phyloP scores from a whole-genome alignment of 2,797 vertebrate species.

The Sandelia bainsii region DNA sequence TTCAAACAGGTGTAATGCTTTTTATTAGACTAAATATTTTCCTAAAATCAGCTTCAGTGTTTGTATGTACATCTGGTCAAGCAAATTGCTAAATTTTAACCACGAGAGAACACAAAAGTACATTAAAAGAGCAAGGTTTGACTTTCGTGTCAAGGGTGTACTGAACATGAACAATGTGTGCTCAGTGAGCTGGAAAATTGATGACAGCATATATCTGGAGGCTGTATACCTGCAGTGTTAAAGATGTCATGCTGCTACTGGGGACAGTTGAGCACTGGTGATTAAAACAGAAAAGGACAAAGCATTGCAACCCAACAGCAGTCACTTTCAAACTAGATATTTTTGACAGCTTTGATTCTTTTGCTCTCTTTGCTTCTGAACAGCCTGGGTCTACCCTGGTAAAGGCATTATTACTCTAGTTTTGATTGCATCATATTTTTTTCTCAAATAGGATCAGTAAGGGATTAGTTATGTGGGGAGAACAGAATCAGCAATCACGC shows the following conservation, averaged over 20 bases:
- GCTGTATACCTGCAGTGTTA: constrained; percentile 69
- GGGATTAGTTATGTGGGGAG: constrained; percentile 73
- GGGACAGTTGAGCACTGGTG: constrained; percentile 58
- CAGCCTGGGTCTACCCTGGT: constrained; percentile 52
- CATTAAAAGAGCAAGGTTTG: constrained; percentile 46
- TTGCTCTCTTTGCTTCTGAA: constrained; percentile 48
- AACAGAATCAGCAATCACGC: constrained; percentile 77
- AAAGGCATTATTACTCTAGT: constrained; percentile 66
- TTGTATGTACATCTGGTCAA: constrained; percentile 42
- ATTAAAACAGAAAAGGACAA: constrained; percentile 68
- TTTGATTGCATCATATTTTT: constrained; percentile 71
- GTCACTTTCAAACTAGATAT: constrained; percentile 48
- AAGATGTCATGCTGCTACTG: constrained; percentile 64
- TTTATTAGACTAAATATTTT: background rate
- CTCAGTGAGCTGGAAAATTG: constrained; percentile 73
- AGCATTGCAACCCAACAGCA: constrained; percentile 39
- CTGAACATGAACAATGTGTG: constrained; percentile 65
- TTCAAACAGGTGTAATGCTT: constrained; percentile 8
- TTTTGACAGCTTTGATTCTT: constrained; percentile 53
- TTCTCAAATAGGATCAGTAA: constrained; percentile 72
- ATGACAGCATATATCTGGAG: constrained; percentile 69
- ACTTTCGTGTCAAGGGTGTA: constrained; percentile 69
- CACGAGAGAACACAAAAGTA: constrained; percentile 39
- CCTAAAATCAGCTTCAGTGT: constrained; percentile 14
- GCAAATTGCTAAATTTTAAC: constrained; percentile 31